Evolutionary conservation across 2,113 vertebrate species (phyloP).

Genomic region (Centrocercus urophasianus): DNA sequence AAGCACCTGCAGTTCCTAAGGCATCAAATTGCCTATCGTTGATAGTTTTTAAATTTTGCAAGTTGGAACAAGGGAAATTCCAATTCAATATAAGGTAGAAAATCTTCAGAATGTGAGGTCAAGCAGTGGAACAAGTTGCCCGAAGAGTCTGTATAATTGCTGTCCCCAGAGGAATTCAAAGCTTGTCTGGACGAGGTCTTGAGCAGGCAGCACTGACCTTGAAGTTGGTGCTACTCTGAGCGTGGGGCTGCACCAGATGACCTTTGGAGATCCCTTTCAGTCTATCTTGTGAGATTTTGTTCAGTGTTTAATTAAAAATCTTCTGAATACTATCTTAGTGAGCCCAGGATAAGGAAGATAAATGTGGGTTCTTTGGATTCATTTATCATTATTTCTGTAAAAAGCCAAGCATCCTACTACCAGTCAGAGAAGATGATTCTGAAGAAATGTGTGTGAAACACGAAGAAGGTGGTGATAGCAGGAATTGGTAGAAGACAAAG

Average conservation of each 20-base stretch:
- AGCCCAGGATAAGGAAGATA: background rate
- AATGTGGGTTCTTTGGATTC: background rate
- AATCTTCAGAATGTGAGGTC: conserved; percentile 41
- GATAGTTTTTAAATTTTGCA: conserved; percentile 42
- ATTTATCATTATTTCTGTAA: background rate
- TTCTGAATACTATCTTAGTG: background rate
- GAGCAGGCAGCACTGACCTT: background rate
- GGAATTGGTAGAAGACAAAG: background rate
- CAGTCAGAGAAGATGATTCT: background rate
- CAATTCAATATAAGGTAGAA: conserved; percentile 10
- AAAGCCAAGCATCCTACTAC: background rate
- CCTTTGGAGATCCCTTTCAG: background rate
- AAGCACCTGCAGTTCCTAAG: conserved; percentile 7
- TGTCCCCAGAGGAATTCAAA: background rate
- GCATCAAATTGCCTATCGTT: background rate
- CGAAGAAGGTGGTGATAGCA: background rate
- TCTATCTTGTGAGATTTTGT: background rate
- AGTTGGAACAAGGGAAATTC: conserved; percentile 52
- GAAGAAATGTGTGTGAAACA: background rate
- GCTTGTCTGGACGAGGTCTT: conserved; percentile 11
- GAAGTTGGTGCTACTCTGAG: background rate
- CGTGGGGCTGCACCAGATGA: background rate
- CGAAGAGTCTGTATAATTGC: background rate
- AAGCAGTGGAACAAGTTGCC: conserved; percentile 12
- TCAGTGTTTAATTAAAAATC: conserved; percentile 15